Conservation (phyloP, 35 echinoderm and acorn worm genomes). For the Heliocidaris erythrogramma region DNA sequence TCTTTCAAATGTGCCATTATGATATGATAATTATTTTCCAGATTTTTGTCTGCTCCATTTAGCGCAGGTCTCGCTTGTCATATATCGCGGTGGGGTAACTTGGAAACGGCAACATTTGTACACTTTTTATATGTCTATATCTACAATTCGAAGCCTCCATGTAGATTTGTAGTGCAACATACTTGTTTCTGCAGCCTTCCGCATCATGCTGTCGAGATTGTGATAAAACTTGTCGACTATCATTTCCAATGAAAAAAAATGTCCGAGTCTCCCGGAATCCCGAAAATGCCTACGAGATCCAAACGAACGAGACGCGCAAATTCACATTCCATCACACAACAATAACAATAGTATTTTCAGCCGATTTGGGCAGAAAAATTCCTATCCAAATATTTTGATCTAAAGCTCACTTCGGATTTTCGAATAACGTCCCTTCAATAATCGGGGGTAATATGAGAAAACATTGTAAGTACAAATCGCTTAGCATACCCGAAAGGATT, state of each 20-base stretch:
- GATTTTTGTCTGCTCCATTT: not conserved
- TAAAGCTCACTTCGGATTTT: not conserved
- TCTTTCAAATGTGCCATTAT: not conserved
- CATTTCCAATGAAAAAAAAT: not conserved
- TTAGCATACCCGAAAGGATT: not conserved
- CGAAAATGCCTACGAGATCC: not conserved
- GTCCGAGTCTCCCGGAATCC: not conserved
- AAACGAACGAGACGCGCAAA: not conserved
- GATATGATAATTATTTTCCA: not conserved
- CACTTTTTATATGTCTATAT: not conserved
- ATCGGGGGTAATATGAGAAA: not conserved
- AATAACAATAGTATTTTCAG: not conserved
- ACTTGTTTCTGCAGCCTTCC: too few species aligned
- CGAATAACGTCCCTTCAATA: not conserved
- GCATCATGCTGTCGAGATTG: not conserved
- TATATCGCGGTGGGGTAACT: not conserved
- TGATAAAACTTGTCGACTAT: not conserved
- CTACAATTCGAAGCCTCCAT: not conserved
- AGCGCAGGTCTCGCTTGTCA: not conserved
- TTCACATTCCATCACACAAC: conserved; percentile 35
- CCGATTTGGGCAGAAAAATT: not conserved
- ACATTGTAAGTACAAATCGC: conserved; percentile 16
- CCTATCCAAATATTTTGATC: conserved; percentile 43
- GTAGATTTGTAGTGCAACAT: not conserved
- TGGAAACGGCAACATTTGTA: not conserved